A percentile compares a stretch with the other conserved stretches of the same genome.
These are phyloP conservation scores for Enteromius mattozi DNA, from an alignment of 2,797 vertebrate genomes.

Conservation along the genomic window DNA sequence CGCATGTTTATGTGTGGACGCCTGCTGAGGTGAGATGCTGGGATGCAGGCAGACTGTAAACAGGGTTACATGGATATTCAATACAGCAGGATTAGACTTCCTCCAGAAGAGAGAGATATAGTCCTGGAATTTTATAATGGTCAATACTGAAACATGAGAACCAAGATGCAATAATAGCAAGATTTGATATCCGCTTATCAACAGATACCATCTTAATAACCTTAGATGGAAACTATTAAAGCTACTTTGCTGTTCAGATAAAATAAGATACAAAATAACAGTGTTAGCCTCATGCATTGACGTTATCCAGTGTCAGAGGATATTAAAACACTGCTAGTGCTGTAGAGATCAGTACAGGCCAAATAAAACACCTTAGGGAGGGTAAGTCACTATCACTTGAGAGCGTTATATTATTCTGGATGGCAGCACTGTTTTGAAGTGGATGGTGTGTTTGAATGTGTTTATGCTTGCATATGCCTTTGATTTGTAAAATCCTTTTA, in stretches of 20 bases:
- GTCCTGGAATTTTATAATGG: constrained; percentile 11
- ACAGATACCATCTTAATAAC: constrained; percentile 8
- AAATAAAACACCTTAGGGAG: constrained; percentile 16
- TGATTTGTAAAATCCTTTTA: not conserved
- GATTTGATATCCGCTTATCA: not conserved
- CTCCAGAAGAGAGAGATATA: not conserved
- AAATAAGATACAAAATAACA: not conserved
- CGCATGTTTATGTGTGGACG: constrained; percentile 16
- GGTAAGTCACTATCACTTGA: not conserved
- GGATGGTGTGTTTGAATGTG: not conserved
- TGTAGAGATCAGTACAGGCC: constrained; percentile 7
- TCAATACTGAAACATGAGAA: constrained; percentile 13
- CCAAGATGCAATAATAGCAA: constrained; percentile 3
- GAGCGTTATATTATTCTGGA: not conserved
- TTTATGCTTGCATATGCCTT: constrained; percentile 1
- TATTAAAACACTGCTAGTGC: constrained; percentile 5
- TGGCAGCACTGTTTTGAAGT: constrained; percentile 3
- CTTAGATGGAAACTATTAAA: not conserved
- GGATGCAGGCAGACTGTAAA: constrained; percentile 31
- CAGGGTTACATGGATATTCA: constrained; percentile 26
- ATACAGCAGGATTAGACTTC: constrained; percentile 17
- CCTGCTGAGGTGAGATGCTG: not conserved
- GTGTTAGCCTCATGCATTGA: not conserved
- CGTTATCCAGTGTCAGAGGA: constrained; percentile 27
- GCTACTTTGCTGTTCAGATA: not conserved